A percentile compares a stretch with the other conserved stretches of the same genome.
Conservation (phyloP, 2,888 invertebrate genomes). For the Timema cristinae region DNA sequence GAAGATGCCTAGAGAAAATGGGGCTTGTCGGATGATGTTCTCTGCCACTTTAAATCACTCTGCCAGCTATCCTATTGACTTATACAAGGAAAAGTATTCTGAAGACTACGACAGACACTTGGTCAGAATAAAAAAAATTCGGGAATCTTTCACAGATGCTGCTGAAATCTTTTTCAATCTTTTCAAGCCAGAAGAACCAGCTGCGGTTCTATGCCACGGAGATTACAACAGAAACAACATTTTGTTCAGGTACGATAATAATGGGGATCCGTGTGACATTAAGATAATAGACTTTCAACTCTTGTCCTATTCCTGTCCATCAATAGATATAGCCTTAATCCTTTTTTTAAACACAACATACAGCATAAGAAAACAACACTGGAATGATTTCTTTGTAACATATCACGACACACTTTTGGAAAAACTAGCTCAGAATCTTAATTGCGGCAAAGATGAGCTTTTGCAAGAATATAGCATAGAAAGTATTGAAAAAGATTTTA, state of each 20-base stretch:
- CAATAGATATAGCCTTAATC: constrained; percentile 42
- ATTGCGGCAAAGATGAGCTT: not conserved
- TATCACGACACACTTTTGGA: constrained; percentile 33
- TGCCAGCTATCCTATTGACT: not conserved
- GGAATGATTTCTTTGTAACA: constrained; percentile 36
- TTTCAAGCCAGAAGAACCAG: constrained; percentile 26
- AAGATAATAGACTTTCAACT: constrained; percentile 31
- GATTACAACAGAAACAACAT: constrained; percentile 45
- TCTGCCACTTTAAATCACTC: too few species aligned
- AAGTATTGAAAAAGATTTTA: too few species aligned
- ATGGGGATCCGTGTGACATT: constrained; percentile 30
- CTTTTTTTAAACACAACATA: constrained; percentile 41
- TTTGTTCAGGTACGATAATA: constrained; percentile 40
- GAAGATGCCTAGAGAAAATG: not conserved
- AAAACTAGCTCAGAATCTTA: constrained; percentile 9
- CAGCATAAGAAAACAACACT: constrained; percentile 35
- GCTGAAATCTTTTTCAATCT: constrained; percentile 19
- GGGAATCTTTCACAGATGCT: constrained; percentile 35
- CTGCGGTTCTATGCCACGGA: constrained; percentile 42
- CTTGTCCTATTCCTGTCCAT: constrained; percentile 39
- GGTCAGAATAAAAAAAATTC: constrained; percentile 27
- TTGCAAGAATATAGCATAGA: too few species aligned
- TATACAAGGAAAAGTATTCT: not conserved
- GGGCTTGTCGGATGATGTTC: too few species aligned
- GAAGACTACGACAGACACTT: not conserved